phyloP scores from a whole-genome alignment of 2,113 vertebrate species.

The Fulmarus glacialis region DNA sequence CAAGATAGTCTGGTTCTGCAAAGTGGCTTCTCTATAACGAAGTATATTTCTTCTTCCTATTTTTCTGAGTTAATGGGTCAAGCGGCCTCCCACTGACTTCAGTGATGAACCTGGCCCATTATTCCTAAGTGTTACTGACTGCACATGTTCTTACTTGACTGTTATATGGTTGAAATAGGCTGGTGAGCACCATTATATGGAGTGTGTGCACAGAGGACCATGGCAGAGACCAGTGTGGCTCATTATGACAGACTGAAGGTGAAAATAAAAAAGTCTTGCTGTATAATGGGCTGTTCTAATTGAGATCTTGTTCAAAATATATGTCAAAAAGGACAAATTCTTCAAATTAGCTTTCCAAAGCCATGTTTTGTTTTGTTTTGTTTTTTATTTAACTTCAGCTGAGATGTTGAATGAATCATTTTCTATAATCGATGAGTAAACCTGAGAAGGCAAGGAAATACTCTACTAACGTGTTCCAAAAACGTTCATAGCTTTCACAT shows the following conservation, averaged over 20 bases:
- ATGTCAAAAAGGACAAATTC: not conserved
- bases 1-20: not conserved
- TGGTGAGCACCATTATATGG: not conserved
- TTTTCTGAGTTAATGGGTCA: not conserved
- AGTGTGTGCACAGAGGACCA: not conserved
- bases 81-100: not conserved
- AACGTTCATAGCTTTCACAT: not conserved
- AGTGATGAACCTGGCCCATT: not conserved
- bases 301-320: not conserved
- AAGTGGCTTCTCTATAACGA: not conserved
- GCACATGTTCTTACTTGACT: not conserved
- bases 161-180: not conserved
- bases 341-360: not conserved
- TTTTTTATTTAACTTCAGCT: not conserved
- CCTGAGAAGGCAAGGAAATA: not conserved
- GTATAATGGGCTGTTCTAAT: not conserved
- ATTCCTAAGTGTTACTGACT: not conserved
- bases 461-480: not conserved
- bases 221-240: not conserved
- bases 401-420: not conserved
- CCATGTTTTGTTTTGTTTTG: not conserved
- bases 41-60: too few relatives aligned
- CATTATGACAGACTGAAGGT: not conserved
- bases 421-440: not conserved
- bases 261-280: not conserved